Base-by-base conservation (phyloP, 2,888 invertebrate species). In the Harpalus rufipes region DNA sequence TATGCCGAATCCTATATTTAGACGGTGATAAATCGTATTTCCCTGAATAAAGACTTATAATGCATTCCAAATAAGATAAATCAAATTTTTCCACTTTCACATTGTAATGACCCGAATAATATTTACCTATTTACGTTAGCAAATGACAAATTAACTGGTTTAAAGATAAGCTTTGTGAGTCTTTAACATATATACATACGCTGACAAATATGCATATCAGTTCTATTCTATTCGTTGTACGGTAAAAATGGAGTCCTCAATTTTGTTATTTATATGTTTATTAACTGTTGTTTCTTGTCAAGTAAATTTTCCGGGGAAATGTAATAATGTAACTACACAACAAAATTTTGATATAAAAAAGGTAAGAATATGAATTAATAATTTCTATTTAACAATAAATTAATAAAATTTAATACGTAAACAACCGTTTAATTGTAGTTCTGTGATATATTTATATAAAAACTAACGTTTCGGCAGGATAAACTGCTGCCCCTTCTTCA, bases 241-340 rank as follows among this genome's bases (percentile, higher is more conserved):
- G 12, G 25, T n/a, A 12, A 78, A 58, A 32, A 78, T 78, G 78
- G 18, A 32, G 32, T 32, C 16, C 3, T n/a, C 21, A 21, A 14
- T n/a, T 12, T 58, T 58, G 1, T n/a, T 78, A 16, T 12, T 78
- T 25, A n/a, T 14, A 8, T 58, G 25, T 58, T 14, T 58, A 32
- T 18, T 78, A 32, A 18, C 78, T 3, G 25, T 58, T 12, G 78
- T 78, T 58, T 12, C 56, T 56, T 56, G 21, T 25, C 78, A 78
- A 58, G 14, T 78, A 10, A 58, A 25, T 25, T 58, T 25, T 5
- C 14, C 56, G 4, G 78, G 78, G 7, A 78, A 78, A 56, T 84
- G 84, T 51, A 39, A 63, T 7, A 84, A 84, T 78, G 84, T 84
- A 21, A 78, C 84, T 18, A 78, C 78, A 51, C 84, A 84, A 63